phyloP scores from a whole-genome alignment of 2,113 vertebrate genomes.

The Budorcas taxicolor region DNA sequence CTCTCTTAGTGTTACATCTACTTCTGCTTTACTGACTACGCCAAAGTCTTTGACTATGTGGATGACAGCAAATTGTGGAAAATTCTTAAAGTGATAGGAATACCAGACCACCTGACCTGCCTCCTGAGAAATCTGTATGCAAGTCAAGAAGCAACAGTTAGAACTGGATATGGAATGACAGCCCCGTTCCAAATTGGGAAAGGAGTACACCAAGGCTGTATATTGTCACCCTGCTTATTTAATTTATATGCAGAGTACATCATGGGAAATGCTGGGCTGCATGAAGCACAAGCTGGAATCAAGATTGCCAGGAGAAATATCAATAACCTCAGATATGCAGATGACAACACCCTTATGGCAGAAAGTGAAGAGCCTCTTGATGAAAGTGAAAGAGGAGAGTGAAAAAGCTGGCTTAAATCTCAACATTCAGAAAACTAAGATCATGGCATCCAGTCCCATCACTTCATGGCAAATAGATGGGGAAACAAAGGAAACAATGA shows the following conservation, averaged over 20 bases:
- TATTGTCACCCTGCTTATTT: background rate
- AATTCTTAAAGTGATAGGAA: background rate
- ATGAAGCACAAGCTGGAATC: background rate
- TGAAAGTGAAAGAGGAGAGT: background rate
- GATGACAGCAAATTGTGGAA: background rate
- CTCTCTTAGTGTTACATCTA: background rate
- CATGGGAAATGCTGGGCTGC: background rate
- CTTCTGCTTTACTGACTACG: background rate
- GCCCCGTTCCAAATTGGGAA: background rate
- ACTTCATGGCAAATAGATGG: background rate
- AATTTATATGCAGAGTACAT: background rate
- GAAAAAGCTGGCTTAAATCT: background rate
- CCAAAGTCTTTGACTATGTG: background rate
- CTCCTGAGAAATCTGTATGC: background rate
- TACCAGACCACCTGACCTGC: background rate
- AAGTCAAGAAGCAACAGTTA: background rate
- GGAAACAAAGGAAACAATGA: background rate
- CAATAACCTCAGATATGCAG: background rate
- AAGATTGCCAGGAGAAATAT: accelerated
- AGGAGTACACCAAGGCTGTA: background rate
- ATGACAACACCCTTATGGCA: background rate
- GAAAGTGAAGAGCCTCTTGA: background rate
- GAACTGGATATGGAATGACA: background rate
- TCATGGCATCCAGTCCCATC: background rate
- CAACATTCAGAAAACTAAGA: background rate